phyloP scores from a whole-genome alignment of 2,797 vertebrate species.

The Onychomys torridus region DNA sequence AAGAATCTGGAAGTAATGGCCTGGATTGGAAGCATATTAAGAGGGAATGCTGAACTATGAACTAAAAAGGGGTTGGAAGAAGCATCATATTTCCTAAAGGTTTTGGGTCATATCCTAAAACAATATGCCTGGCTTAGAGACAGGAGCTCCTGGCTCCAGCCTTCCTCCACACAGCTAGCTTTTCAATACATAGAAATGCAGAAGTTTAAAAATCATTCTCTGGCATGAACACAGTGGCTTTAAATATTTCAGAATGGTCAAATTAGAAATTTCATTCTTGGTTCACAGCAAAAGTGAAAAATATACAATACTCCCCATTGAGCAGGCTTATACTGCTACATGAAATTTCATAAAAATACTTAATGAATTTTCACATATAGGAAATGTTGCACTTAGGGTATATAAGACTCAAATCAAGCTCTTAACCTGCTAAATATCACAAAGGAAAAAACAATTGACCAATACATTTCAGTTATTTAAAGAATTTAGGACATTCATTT shows the following conservation, averaged over 20 bases:
- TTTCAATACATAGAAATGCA: neutral
- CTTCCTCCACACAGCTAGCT: neutral
- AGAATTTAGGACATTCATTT: neutral
- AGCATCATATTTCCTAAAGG: neutral
- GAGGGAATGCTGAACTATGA: neutral
- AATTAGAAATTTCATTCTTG: conserved; percentile 46
- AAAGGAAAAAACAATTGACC: neutral
- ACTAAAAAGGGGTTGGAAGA: neutral
- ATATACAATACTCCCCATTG: neutral
- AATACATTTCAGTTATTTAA: conserved; percentile 32
- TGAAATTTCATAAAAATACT: neutral
- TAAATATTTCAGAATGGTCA: conserved; percentile 47
- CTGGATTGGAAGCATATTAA: neutral
- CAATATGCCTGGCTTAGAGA: neutral
- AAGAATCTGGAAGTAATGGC: neutral
- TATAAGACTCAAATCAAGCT: neutral
- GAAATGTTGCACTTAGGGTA: neutral
- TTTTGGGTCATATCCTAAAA: neutral
- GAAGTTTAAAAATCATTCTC: conserved; percentile 40
- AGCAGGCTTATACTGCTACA: neutral
- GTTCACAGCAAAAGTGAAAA: neutral
- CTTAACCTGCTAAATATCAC: neutral
- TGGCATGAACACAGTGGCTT: conserved; percentile 10
- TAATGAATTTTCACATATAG: neutral
- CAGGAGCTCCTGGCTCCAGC: neutral